Base-by-base conservation (phyloP, 2,797 vertebrate genomes). In the Alectoris magna region DNA sequence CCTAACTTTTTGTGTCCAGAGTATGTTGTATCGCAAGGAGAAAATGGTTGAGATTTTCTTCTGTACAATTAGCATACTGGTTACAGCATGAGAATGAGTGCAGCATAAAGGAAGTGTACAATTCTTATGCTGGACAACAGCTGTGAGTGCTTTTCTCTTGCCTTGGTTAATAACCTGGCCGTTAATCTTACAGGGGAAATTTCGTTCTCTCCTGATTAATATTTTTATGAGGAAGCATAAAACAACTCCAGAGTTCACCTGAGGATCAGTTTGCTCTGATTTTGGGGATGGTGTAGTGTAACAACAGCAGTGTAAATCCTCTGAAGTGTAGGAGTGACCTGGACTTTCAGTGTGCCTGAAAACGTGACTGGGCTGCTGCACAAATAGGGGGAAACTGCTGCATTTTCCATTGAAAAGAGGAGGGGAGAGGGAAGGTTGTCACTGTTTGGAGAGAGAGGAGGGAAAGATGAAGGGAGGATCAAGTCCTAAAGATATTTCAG, bases 401-500 rank as follows among this genome's bases (percentile, higher is more conserved):
- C 26, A 68, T 68, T 62, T 39, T 7, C 39, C 41, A 43, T 5
- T 31, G 39, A 31, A 43, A 64, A 31, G 27, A 21, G 39, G 39
- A 29, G 38, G 38, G 4, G 39, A 27, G 17, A 13, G 56, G n/a
- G 55, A 49, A 38, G 4, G 3, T 49, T 38, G 46, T 53, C 3
- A 2, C 17, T 38, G 89, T 78, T 81, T 81, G 70, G 31, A 81
- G 53, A 87, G 55, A 51, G 19, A 70, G 34, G 71, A 39, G 23
- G 18, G 49, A 76, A 41, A 55, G 44, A 41, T 18, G 38, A 18
- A 63, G 21, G 48, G 67, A 76, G n/a, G 31, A 80, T 92, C 62
- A 83, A 16, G 77, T 91, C 58, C 72, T 94, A 74, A 92, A 89
- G 72, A 43, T 62, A 29, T 26, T 94, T 89, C 75, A 91, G 44